phyloP scores from a whole-genome alignment of 2,888 invertebrate genomes.

The Nephrotoma flavescens region DNA sequence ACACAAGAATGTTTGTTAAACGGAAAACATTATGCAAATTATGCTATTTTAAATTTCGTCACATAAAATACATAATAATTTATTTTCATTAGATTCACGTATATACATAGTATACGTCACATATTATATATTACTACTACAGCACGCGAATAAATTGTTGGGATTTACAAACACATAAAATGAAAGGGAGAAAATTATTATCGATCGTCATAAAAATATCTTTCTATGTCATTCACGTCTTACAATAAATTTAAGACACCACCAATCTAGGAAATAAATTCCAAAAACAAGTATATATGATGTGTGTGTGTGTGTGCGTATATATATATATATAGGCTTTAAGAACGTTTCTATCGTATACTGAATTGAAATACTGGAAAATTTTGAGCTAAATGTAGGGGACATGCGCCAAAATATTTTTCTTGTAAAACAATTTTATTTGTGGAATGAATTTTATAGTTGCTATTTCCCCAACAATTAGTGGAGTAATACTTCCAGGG shows the following conservation, averaged over 20 bases:
- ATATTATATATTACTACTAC: background rate
- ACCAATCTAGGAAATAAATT: background rate
- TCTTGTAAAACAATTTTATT: background rate
- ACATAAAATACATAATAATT: background rate
- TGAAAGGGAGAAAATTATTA: background rate
- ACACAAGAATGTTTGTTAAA: background rate
- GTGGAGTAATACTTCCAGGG: background rate
- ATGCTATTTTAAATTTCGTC: background rate
- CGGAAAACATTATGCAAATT: background rate
- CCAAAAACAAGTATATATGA: background rate
- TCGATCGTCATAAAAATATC: background rate
- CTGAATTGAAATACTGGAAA: background rate
- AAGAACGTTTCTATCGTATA: background rate
- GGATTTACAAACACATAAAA: background rate
- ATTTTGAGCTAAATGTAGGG: background rate
- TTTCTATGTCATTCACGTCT: background rate
- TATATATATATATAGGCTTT: background rate
- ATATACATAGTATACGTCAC: background rate
- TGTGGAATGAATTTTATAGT: background rate
- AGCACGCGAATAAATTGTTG: background rate
- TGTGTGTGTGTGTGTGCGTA: no score
- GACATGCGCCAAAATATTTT: background rate
- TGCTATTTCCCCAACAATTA: background rate
- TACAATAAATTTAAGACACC: background rate
- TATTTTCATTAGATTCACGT: background rate